Evolutionary conservation across 2,797 vertebrate species (phyloP).

Genomic region (Sebastes nivosus): DNA sequence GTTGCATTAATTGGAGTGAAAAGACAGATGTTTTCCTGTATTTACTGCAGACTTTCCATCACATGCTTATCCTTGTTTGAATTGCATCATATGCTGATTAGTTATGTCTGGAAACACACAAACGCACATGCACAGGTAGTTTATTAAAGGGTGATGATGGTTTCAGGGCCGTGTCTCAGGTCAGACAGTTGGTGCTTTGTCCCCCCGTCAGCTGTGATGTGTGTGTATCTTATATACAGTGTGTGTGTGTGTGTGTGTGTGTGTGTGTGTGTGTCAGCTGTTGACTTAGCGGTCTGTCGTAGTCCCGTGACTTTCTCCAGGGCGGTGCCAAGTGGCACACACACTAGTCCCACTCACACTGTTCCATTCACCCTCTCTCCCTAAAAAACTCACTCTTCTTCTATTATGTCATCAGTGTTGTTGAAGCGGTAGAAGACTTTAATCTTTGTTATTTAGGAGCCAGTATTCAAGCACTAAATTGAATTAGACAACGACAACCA

Average conservation of each 20-base stretch:
- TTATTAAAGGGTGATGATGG: constrained; percentile 16
- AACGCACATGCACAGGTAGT: neutral
- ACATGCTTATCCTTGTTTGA: neutral
- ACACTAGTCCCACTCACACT: constrained; percentile 23
- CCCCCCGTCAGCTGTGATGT: constrained; percentile 65
- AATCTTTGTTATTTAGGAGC: neutral
- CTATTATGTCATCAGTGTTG: neutral
- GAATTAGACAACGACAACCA: neutral
- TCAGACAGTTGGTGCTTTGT: constrained; percentile 73
- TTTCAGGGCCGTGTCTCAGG: constrained; percentile 17
- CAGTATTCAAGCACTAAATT: neutral
- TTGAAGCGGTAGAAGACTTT: neutral
- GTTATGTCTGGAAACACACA: neutral
- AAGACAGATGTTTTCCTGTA: neutral
- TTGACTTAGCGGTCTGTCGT: constrained; percentile 76
- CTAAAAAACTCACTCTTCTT: neutral
- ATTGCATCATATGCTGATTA: neutral
- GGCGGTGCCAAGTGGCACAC: constrained; percentile 61
- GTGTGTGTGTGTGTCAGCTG: constrained; percentile 64
- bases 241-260: constrained; percentile 3
- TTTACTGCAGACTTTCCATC: neutral
- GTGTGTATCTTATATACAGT: neutral
- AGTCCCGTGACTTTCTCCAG: constrained; percentile 75
- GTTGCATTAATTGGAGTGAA: neutral
- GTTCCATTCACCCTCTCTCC: constrained; percentile 19